Conservation (phyloP, 2,797 vertebrate species). For the Acomys russatus region DNA sequence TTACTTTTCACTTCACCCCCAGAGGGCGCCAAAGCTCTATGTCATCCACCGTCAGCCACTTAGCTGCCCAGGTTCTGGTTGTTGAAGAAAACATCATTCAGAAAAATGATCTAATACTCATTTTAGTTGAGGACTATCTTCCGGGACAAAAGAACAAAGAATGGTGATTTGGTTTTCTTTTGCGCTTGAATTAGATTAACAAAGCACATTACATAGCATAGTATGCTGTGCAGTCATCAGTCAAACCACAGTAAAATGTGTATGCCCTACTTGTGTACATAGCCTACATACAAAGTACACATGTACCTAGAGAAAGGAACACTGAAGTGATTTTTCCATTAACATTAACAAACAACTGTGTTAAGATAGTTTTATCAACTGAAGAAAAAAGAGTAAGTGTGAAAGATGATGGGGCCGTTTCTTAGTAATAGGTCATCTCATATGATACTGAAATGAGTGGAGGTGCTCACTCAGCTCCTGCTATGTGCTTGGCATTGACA, state of each 20-base stretch:
- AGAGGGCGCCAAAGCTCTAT: background rate
- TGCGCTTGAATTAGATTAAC: background rate
- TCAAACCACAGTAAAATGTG: background rate
- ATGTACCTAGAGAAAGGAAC: background rate
- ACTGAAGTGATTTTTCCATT: background rate
- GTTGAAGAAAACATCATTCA: background rate
- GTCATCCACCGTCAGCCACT: background rate
- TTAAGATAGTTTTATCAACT: background rate
- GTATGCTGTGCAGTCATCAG: background rate
- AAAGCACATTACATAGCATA: background rate
- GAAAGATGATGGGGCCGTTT: background rate
- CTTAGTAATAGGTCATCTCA: background rate
- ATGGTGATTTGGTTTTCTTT: background rate
- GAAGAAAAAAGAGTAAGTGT: background rate
- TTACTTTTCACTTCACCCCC: background rate
- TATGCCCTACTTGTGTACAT: background rate
- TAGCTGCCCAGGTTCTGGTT: background rate
- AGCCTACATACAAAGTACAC: background rate
- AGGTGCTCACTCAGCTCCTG: background rate
- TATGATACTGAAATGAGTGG: background rate
- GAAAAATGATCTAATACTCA: background rate
- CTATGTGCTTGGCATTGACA: background rate
- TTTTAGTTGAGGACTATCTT: background rate
- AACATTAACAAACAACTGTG: background rate
- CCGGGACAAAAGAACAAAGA: background rate